Conservation (phyloP, 2,888 invertebrate species). For the Aphodius granarius region DNA sequence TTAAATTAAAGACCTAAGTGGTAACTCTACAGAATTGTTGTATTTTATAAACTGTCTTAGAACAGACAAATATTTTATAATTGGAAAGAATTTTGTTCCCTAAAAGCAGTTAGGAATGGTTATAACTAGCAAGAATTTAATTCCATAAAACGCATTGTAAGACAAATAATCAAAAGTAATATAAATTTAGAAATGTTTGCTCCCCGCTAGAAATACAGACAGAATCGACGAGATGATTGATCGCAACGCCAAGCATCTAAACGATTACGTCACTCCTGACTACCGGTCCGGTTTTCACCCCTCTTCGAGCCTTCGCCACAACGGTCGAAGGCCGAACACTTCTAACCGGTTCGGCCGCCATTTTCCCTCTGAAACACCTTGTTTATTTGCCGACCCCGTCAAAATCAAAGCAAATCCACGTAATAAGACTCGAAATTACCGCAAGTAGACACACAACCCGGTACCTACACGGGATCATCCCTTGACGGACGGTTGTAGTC, state of each 20-base stretch:
- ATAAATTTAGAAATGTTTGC: not conserved
- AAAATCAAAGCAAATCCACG: not conserved
- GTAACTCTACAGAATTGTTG: too few species aligned
- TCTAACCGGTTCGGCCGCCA: not conserved
- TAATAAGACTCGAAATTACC: not conserved
- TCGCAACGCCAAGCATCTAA: not conserved
- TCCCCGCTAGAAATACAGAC: not conserved
- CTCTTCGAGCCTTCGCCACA: not conserved
- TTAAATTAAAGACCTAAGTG: too few species aligned
- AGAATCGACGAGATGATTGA: not conserved
- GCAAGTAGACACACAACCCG: not conserved
- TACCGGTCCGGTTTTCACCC: not conserved
- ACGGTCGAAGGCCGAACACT: not conserved
- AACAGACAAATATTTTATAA: too few species aligned
- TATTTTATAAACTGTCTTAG: too few species aligned
- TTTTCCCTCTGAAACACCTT: not conserved
- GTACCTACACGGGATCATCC: too few species aligned
- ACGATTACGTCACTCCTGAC: not conserved
- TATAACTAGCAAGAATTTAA: too few species aligned
- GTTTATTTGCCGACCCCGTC: not conserved
- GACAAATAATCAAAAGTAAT: too few species aligned
- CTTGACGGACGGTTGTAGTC: not conserved
- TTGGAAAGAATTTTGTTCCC: too few species aligned
- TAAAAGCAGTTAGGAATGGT: too few species aligned
- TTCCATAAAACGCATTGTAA: too few species aligned